Evolutionary conservation across 2,888 invertebrate genomes (phyloP).

Genomic region (Harpalus rufipes): DNA sequence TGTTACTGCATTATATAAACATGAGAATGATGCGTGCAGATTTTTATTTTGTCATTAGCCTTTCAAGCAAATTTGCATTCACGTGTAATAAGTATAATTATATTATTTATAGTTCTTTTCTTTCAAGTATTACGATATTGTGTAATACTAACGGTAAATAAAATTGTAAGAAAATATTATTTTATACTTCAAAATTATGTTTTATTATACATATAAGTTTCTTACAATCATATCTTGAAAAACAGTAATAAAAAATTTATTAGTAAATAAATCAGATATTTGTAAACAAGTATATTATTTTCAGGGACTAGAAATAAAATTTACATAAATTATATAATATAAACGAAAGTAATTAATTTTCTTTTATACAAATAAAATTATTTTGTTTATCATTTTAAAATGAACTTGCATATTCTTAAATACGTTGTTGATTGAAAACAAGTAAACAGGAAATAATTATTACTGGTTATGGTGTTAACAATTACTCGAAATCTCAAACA

Average conservation of each 20-base stretch:
- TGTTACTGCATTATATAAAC: constrained; percentile 19
- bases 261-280: background rate
- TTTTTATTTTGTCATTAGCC: constrained; percentile 45
- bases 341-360: no score
- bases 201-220: background rate
- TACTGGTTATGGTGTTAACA: no score
- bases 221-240: background rate
- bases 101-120: background rate
- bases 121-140: background rate
- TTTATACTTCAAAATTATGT: no score
- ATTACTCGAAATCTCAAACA: no score
- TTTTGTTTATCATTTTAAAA: no score
- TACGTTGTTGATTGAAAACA: no score
- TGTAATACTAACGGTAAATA: background rate
- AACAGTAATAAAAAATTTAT: background rate
- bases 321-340: no score
- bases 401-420: no score
- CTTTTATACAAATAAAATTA: no score
- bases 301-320: background rate
- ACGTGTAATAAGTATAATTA: background rate
- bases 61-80: constrained; percentile 11
- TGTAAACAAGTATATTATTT: background rate
- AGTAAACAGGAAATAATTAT: no score
- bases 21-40: background rate
- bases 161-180: no score